These are phyloP conservation scores for Drosophila percnosoma DNA, from an alignment of 2,888 invertebrate species.

Conservation along the genomic window DNA sequence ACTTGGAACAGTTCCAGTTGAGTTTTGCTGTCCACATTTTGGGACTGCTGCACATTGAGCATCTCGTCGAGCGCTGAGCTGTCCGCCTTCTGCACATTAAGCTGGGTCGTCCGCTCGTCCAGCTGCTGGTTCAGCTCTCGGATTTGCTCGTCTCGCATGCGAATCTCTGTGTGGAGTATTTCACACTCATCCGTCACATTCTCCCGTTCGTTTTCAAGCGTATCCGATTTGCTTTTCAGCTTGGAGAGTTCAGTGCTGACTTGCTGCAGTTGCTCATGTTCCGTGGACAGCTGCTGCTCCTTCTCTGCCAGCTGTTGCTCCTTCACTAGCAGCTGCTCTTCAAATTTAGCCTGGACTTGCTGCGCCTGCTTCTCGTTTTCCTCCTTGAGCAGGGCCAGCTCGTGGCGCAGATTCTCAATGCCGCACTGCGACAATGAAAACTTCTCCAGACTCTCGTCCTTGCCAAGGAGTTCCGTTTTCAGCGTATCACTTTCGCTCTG, in stretches of 20 bases:
- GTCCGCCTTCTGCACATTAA: slow-evolving; percentile 77
- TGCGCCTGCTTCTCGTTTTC: slow-evolving; percentile 74
- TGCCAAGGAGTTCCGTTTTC: slow-evolving; percentile 76
- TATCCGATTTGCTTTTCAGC: slow-evolving; percentile 57
- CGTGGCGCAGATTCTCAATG: slow-evolving; percentile 78
- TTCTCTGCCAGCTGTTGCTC: slow-evolving; percentile 52
- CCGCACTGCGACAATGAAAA: slow-evolving; percentile 78
- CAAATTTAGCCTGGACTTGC: slow-evolving; percentile 47
- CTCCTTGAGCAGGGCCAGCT: slow-evolving; percentile 71
- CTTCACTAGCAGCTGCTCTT: slow-evolving; percentile 63
- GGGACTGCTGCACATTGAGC: slow-evolving; percentile 63
- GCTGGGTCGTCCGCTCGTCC: slow-evolving; percentile 67
- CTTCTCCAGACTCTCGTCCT: slow-evolving; percentile 83
- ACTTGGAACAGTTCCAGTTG: slow-evolving; percentile 63
- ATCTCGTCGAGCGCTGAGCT: slow-evolving; percentile 77
- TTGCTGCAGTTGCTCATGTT: slow-evolving; percentile 61
- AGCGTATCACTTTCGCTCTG: slow-evolving; percentile 76
- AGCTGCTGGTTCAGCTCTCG: slow-evolving; percentile 65
- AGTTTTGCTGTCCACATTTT: slow-evolving; percentile 44
- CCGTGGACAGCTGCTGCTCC: slow-evolving; percentile 59
- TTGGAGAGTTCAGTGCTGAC: slow-evolving; percentile 54
- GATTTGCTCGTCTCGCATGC: slow-evolving; percentile 69
- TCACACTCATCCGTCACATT: slow-evolving; percentile 71
- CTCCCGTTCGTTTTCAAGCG: slow-evolving; percentile 65
- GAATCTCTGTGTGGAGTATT: slow-evolving; percentile 74